Evolutionary conservation across 1,140 invertebrate genomes (phyloP).

Genomic region (Heliconius eleuchia): DNA sequence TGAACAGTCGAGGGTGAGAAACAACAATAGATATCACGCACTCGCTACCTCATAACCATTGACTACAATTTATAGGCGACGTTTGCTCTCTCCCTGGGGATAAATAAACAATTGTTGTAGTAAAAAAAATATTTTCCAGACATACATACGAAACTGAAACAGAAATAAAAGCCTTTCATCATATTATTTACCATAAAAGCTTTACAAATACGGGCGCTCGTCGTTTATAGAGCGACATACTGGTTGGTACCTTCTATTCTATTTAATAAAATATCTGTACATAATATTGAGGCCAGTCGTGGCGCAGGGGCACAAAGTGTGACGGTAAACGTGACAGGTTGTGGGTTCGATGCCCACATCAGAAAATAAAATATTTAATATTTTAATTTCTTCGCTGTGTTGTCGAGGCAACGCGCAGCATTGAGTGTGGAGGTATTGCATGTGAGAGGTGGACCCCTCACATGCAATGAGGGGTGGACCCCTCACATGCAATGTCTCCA

Average conservation of each 20-base stretch:
- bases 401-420: too few species aligned
- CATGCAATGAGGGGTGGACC: too few species aligned
- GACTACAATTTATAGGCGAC: conserved; percentile 61
- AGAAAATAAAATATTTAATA: too few species aligned
- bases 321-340: too few species aligned
- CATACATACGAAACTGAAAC: conserved; percentile 2
- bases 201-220: conserved; percentile 9
- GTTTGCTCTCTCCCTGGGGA: conserved; percentile 48
- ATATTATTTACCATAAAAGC: conserved; percentile 12
- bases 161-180: conserved; percentile 10
- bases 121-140: conserved; percentile 10
- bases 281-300: not conserved
- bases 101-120: conserved; percentile 31
- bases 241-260: not conserved
- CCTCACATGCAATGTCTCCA: too few species aligned
- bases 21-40: conserved; percentile 62
- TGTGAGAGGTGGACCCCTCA: too few species aligned
- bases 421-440: too few species aligned
- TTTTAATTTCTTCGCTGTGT: too few species aligned
- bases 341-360: too few species aligned
- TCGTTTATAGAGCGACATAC: not conserved
- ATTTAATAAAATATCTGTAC: not conserved
- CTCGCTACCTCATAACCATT: conserved; percentile 65
- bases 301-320: too few species aligned
- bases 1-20: conserved; percentile 39